A percentile compares a stretch with the other conserved stretches of the same genome.
These are phyloP conservation scores for Rhagophthalmus giganteus DNA, from an alignment of 2,888 invertebrate genomes.

Conservation along the genomic window DNA sequence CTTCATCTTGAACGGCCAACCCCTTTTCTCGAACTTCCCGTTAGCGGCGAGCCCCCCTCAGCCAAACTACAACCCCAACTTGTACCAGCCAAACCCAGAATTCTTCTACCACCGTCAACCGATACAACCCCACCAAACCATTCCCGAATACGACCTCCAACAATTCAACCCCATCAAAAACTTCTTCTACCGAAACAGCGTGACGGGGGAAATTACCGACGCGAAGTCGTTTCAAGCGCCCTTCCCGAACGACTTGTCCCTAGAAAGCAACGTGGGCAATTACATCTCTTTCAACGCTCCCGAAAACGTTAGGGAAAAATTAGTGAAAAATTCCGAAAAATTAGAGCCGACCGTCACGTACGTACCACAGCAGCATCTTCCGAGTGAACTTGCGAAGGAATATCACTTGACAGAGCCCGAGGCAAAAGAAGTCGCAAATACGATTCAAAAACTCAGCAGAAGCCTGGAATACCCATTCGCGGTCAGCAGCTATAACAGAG, in stretches of 20 bases:
- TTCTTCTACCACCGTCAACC: conserved; percentile 10
- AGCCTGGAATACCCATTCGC: neutral
- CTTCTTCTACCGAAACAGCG: conserved; percentile 36
- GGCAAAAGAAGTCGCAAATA: neutral
- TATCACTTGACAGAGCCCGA: neutral
- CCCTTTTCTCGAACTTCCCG: conserved; percentile 51
- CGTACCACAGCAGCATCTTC: neutral
- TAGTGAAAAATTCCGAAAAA: neutral
- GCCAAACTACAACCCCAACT: conserved; percentile 3
- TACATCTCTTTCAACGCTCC: conserved; percentile 36
- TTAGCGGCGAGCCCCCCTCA: conserved; percentile 1
- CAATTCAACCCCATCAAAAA: conserved; percentile 32
- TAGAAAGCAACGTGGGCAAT: conserved; percentile 26
- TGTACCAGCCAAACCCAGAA: conserved; percentile 12
- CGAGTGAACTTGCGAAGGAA: neutral
- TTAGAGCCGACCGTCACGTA: neutral
- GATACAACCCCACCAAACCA: conserved; percentile 13
- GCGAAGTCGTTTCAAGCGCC: conserved; percentile 18
- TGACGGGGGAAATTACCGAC: conserved; percentile 34
- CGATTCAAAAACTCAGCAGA: neutral
- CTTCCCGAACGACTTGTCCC: neutral
- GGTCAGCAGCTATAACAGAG: neutral
- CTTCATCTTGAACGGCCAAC: conserved; percentile 62
- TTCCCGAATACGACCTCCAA: conserved; percentile 18
- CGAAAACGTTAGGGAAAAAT: conserved; percentile 26